Evolutionary conservation across 1,140 invertebrate genomes (phyloP), one percentile per base, ranked within the genome.

Genomic region (Mamestra configurata): DNA sequence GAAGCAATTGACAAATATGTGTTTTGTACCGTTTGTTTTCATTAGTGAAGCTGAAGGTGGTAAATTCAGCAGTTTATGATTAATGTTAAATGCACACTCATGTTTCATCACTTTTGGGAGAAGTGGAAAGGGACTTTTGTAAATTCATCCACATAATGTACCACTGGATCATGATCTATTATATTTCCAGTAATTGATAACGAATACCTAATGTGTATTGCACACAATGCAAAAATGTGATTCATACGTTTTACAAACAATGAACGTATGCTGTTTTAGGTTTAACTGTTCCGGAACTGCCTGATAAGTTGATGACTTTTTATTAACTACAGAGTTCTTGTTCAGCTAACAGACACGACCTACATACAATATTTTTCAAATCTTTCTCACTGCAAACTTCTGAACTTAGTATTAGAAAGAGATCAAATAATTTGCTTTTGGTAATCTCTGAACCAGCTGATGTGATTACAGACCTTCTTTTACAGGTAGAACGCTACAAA

Each of bases 1-100:
- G 70, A 37, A 55, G 51, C 35, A 66, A 66, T 40, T 66, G 10
- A 43, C n/a, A 66, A 66, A 35, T 64, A 18, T 31, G 57, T 4
- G 31, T 64, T 37, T 37, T 37, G n/a, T 66, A 10, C 1, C 27
- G 0, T 27, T 57, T 27, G 13, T 24, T 24, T 57, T 57, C 22
- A 57, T 49, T 3, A 3, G 53, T 22, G 22, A 57, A n/a, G n/a
- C n/a, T n/a, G n/a, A n/a, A n/a, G 11, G 10, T 57, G 53, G 10
- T 57, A 57, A 5, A 4, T 49, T 49, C 11, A 11, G 13, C 11
- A 35, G 3, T 35, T 11, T 43, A 43, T 43, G 11, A 37, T 37
- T 37, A 7, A 13, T 13, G 13, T 43, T 43, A 8, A 13, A 11
- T 13, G 2, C 13, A 43, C 10, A 13, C 40, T n/a, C n/a, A n/a